These are phyloP conservation scores for Oriolus oriolus DNA, from an alignment of 2,113 vertebrate species.

Conservation along the genomic window DNA sequence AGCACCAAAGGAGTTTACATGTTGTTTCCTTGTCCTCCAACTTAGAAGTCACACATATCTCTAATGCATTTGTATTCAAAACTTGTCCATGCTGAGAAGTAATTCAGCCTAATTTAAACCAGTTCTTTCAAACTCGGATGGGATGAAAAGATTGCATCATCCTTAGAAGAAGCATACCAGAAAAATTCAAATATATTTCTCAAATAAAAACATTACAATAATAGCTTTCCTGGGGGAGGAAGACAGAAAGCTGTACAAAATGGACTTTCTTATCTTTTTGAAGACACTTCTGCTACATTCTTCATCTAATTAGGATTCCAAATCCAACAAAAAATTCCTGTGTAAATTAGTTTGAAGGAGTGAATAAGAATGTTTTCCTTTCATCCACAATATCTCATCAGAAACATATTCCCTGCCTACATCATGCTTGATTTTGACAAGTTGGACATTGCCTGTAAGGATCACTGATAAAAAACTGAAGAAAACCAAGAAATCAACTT, in stretches of 20 bases:
- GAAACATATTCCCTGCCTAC: background rate
- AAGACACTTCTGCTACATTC: background rate
- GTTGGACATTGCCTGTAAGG: background rate
- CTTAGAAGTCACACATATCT: background rate
- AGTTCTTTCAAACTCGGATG: background rate
- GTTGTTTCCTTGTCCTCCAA: background rate
- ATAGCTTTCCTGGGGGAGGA: background rate
- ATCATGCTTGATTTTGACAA: background rate
- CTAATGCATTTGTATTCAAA: background rate
- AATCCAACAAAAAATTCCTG: background rate
- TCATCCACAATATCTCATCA: background rate
- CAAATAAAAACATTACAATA: background rate
- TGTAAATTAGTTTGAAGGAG: background rate
- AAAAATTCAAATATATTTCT: background rate
- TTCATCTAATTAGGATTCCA: background rate
- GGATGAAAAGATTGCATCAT: background rate
- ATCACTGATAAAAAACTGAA: background rate
- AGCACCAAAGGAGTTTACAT: background rate
- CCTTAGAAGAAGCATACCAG: background rate
- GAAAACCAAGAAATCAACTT: background rate
- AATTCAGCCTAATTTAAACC: constrained; percentile 3
- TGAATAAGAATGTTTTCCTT: background rate
- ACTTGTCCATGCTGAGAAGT: background rate
- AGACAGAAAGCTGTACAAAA: background rate
- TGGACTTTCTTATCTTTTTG: background rate